Evolutionary conservation across 2,113 vertebrate species (phyloP), one percentile per base, ranked within the genome.

Genomic region (Chunga burmeisteri): DNA sequence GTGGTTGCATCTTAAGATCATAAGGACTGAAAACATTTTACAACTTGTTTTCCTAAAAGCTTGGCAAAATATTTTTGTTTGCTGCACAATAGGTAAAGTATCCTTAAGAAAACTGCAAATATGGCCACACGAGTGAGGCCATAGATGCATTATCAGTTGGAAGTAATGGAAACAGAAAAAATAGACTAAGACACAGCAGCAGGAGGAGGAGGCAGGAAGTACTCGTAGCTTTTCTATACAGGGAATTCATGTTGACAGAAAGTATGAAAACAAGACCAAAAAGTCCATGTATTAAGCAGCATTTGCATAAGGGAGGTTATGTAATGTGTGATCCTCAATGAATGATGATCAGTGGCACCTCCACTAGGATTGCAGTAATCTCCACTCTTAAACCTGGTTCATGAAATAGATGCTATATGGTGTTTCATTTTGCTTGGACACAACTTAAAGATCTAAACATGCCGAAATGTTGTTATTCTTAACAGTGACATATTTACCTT

Each of bases 271-370:
- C 81, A 93, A 77, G 84, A 85, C 27, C 7, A 7, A 63, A 90
- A 91, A 62, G 70, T 42, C 86, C 81, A 56, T 4, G 58, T 70
- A 77, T 93, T 84, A 72, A 93, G 65, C 34, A 87, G 46, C 59
- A 90, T 81, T 78, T 90, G 84, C 81, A 56, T 75, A 79, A 94
- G 85, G 42, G 77, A 68, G 88, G 90, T 98, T 97, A 96, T 53
- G 85, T 73, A 97, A 87, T 7, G 26, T n/a, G 70, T 89, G 81
- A 97, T 97, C 96, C 89, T 11, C 66, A 17, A 2, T 94, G 97
- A 98, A 29, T 90, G 93, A 97, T 97, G 92, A 71, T 68, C 79
- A 27, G 73, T 97, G 98, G 95, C 98, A 94, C 95, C 96, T 96
- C 92, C 78, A 66, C 52, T 14, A 29, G 92, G 91, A 96, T 56